phyloP scores from a whole-genome alignment of 2,888 invertebrate species.

The Ophonus ardosiacus region DNA sequence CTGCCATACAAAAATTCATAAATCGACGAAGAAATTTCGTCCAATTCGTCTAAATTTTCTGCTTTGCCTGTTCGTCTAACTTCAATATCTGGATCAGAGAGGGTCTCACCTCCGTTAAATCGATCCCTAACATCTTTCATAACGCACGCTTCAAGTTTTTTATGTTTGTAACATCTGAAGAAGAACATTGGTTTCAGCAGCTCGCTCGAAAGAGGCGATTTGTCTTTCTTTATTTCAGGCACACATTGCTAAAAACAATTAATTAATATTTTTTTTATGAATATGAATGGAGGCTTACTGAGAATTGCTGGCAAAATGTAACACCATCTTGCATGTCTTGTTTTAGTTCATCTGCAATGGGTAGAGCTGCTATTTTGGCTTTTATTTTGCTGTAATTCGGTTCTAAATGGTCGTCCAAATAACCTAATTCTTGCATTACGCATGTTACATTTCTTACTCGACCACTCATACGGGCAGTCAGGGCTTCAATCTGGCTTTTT shows the following conservation, averaged over 20 bases:
- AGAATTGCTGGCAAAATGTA: slow-evolving; percentile 84
- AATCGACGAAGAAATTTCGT: slow-evolving; percentile 79
- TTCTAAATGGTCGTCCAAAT: slow-evolving; percentile 82
- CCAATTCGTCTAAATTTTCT: slow-evolving; percentile 75
- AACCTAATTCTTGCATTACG: slow-evolving; percentile 85
- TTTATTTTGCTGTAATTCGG: slow-evolving; percentile 83
- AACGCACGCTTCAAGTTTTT: slow-evolving; percentile 84
- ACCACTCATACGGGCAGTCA: slow-evolving; percentile 77
- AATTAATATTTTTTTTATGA: background rate
- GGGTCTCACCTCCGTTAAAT: slow-evolving; percentile 77
- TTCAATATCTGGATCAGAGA: slow-evolving; percentile 75
- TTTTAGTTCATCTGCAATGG: slow-evolving; percentile 80
- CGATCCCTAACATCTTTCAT: slow-evolving; percentile 85
- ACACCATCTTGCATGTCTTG: slow-evolving; percentile 83
- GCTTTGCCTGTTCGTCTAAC: slow-evolving; percentile 78
- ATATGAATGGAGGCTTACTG: slow-evolving; percentile 75
- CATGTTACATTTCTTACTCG: slow-evolving; percentile 82
- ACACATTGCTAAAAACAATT: slow-evolving; percentile 81
- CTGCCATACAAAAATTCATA: slow-evolving; percentile 82
- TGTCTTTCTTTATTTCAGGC: slow-evolving; percentile 81
- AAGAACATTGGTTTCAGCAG: slow-evolving; percentile 84
- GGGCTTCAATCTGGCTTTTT: slow-evolving; percentile 79
- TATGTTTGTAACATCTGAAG: slow-evolving; percentile 86
- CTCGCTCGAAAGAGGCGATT: slow-evolving; percentile 81
- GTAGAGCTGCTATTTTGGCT: slow-evolving; percentile 80